Evolutionary conservation across 1,140 invertebrate species (phyloP), one percentile per base, ranked within the genome.

Genomic region (Amphibalanus amphitrite): DNA sequence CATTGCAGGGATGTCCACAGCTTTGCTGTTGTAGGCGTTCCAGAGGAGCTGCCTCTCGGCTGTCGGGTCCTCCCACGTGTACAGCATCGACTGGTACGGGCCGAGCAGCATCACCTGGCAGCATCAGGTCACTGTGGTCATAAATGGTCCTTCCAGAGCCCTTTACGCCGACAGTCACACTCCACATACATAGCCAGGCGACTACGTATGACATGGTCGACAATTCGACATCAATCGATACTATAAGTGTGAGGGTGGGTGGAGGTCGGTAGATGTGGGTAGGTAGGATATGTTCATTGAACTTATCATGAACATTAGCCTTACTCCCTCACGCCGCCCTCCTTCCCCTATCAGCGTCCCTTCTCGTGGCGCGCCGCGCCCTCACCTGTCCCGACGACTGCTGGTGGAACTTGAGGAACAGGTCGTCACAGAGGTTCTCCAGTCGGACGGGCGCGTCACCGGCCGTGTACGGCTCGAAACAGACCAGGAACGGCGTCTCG

Each of bases 61-160:
- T 6, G 85, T 85, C 0, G 90, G 90, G 80, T 93, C 89, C 77
- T 93, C 91, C 91, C 91, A 93, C 0, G 90, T 92, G 78, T 92
- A 92, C 13, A 92, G 77, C 72, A 91, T 80, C 65, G 88, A 87
- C 77, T 92, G 88, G 76, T 88, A 86, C 0, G 90, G 89, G 79
- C 87, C 90, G 28, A 93, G 78, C 25, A 92, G 78, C 0, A 87
- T 88, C 26, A 90, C 89, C 79, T 85, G 79, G 70, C n/a, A n/a
- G n/a, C n/a, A n/a, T n/a, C n/a, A n/a, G n/a, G n/a, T n/a, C n/a
- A n/a, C n/a, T n/a, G n/a, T n/a, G n/a, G n/a, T n/a, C n/a, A n/a
- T n/a, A n/a, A n/a, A n/a, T n/a, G n/a, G n/a, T n/a, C n/a, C n/a
- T n/a, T n/a, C n/a, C n/a, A n/a, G n/a, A n/a, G n/a, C n/a, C n/a